Base-by-base conservation (phyloP, 2,797 vertebrate species). In the Amblyopsis hoosieri region DNA sequence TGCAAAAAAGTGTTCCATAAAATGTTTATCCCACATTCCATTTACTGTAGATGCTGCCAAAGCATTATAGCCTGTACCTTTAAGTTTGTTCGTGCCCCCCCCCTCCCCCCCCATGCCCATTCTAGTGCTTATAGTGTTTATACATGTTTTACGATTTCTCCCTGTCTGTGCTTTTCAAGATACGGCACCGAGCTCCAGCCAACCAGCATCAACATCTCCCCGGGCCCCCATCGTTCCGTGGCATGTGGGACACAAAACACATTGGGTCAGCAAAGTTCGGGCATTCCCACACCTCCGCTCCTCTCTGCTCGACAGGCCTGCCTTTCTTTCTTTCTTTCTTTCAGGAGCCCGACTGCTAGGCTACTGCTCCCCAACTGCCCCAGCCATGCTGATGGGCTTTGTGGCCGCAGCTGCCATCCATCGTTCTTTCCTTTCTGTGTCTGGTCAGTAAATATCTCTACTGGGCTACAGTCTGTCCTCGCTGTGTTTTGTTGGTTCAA, bases 321-420 rank as follows among this genome's bases (percentile, higher is more conserved):
- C 70, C 54, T 80, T 50, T 29, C 23, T 29, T 19, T 19, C 54
- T 80, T 49, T 23, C 19, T 19, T 29, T 29, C 66, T 63, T 73
- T 79, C 17, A 60, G 77, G 63, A 14, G 23, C 0, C 37, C 63
- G 37, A 78, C 82, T 86, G 77, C 82, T 69, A 74, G 74, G 79
- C 80, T 52, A 84, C 81, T 29, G 1, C 65, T 57, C 12, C 78
- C 71, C 76, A 29, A 29, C 79, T 66, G 37, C 73, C 75, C 83
- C 76, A 77, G 66, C 60, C 64, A 64, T 10, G 6, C 15, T 42
- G 49, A 7, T 17, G 45, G 47, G 62, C 70, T 70, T 56, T 65
- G 65, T 72, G 69, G 68, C 50, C 45, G 1, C 45, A 76, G 56
- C 81, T 66, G 23, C 74, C 60, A 57, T 56, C 59, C 45, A 62